These are phyloP conservation scores for Percina caprodes DNA, from an alignment of 2,113 vertebrate genomes.

Conservation along the genomic window DNA sequence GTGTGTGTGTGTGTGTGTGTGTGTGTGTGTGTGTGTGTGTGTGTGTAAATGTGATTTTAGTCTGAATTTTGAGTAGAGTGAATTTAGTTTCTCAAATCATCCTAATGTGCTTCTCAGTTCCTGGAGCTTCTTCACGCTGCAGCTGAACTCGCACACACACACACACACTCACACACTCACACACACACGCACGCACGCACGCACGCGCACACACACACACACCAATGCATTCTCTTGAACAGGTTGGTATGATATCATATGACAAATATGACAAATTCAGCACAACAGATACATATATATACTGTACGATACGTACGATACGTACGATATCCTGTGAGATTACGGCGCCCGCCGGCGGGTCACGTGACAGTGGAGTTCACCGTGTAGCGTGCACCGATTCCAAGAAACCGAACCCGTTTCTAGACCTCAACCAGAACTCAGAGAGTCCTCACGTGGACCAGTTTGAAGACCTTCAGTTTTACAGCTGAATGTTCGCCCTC, in stretches of 20 bases:
- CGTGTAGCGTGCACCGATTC: too few species aligned
- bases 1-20: not conserved
- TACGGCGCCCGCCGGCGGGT: too few species aligned
- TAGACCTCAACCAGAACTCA: not conserved
- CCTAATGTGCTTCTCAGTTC: not conserved
- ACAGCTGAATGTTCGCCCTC: conserved; percentile 21
- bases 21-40: not conserved
- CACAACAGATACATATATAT: too few species aligned
- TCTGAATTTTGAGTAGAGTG: not conserved
- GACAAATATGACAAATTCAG: too few species aligned
- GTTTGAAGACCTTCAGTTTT: not conserved
- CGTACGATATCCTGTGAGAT: too few species aligned
- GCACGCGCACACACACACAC: not conserved
- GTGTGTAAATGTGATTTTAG: conserved; percentile 2
- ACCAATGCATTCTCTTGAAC: too few species aligned
- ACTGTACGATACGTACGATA: too few species aligned
- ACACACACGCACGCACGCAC: not conserved
- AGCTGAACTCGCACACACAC: not conserved
- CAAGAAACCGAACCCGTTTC: too few species aligned
- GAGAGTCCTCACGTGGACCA: not conserved
- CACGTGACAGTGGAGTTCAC: too few species aligned
- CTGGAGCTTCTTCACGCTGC: not conserved
- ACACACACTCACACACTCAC: not conserved
- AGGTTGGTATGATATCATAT: too few species aligned
- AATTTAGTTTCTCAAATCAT: not conserved